phyloP scores from a whole-genome alignment of 1,140 invertebrate species.

The Diorhabda sublineata region DNA sequence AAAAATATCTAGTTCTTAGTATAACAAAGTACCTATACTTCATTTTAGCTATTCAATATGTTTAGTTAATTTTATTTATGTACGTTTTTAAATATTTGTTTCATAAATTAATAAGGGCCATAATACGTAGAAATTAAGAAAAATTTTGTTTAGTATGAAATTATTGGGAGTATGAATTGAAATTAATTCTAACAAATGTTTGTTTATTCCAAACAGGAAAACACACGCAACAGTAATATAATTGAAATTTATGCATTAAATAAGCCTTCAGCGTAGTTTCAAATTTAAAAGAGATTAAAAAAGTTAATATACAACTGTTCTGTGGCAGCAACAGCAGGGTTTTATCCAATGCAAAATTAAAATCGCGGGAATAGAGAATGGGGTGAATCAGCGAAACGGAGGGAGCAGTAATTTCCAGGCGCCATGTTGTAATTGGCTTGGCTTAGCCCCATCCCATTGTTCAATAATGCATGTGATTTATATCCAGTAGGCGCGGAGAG shows the following conservation, averaged over 20 bases:
- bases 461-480: slow-evolving; percentile 43
- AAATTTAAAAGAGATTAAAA: slow-evolving; percentile 34
- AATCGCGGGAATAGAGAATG: slow-evolving; percentile 24
- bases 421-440: slow-evolving; percentile 34
- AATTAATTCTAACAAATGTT: too few species aligned
- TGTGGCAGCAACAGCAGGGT: slow-evolving; percentile 9
- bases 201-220: slow-evolving; percentile 10
- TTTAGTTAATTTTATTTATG: too few species aligned
- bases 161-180: too few species aligned
- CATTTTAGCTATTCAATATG: too few species aligned
- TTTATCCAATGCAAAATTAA: slow-evolving; percentile 26
- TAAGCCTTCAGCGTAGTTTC: slow-evolving; percentile 10
- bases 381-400: slow-evolving; percentile 22
- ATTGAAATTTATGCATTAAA: slow-evolving; percentile 24
- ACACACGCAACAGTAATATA: not conserved
- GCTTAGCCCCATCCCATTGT: slow-evolving; percentile 35
- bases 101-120: too few species aligned
- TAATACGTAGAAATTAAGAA: too few species aligned
- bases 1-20: too few species aligned
- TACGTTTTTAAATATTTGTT: too few species aligned
- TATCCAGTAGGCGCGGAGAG: slow-evolving; percentile 31
- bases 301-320: slow-evolving; percentile 18
- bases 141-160: too few species aligned
- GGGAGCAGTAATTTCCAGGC: slow-evolving; percentile 25
- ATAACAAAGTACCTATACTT: too few species aligned